Evolutionary conservation across 2,888 invertebrate genomes (phyloP).

Genomic region (Sarcophaga carnaria): DNA sequence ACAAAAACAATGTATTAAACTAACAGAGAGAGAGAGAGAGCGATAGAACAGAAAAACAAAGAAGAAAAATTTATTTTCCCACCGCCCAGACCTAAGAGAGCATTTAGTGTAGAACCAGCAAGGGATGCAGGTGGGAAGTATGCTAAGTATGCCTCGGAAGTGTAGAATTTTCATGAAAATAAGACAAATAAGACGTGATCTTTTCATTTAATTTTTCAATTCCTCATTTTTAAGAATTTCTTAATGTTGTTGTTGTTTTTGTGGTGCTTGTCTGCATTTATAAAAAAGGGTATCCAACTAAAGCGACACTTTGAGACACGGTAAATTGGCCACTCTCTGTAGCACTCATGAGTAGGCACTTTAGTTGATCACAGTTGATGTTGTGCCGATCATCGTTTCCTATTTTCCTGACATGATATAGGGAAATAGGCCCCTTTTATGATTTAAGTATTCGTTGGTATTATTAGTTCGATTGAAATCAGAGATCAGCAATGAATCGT

Average conservation of each 20-base stretch:
- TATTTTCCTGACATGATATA: too few relatives aligned
- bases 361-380: neutral
- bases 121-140: neutral
- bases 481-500: too few relatives aligned
- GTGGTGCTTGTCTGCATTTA: neutral
- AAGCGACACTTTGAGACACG: conserved; percentile 16
- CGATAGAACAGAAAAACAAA: neutral
- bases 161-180: neutral
- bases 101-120: neutral
- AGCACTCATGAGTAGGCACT: neutral
- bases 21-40: neutral
- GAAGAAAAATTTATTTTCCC: conserved; percentile 43
- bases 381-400: too few relatives aligned
- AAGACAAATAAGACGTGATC: neutral
- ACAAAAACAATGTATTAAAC: conserved; percentile 7
- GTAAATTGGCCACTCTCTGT: neutral
- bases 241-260: neutral
- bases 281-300: conserved; percentile 13
- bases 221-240: neutral
- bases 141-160: neutral
- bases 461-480: too few relatives aligned
- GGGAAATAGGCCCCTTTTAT: too few relatives aligned
- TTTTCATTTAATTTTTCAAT: neutral
- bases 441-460: too few relatives aligned
- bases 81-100: neutral